Percentiles rank a stretch among this genome's conserved stretches.
phyloP scores from a whole-genome alignment of 2,888 invertebrate species.

The Stegophylla sp. region DNA sequence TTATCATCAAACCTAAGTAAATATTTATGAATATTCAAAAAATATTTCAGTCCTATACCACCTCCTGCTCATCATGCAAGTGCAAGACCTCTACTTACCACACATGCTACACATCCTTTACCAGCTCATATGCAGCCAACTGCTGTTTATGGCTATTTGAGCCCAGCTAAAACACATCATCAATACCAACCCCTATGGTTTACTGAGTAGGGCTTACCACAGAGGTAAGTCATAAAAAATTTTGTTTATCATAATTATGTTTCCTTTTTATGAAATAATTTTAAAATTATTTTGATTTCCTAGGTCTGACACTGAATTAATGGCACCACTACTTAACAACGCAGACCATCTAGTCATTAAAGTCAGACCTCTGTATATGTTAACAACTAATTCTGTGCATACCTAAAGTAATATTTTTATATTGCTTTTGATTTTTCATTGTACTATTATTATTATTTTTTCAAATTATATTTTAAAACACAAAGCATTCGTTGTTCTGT shows the following conservation, averaged over 20 bases:
- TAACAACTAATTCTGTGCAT: slow-evolving; percentile 18
- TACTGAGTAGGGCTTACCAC: slow-evolving; percentile 69
- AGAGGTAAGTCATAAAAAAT: slow-evolving; percentile 13
- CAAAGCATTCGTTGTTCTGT: slow-evolving; percentile 23
- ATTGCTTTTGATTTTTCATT: slow-evolving; percentile 8
- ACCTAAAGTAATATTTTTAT: slow-evolving; percentile 39
- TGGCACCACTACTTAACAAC: slow-evolving; percentile 55
- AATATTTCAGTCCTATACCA: slow-evolving; percentile 70
- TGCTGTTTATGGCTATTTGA: slow-evolving; percentile 72
- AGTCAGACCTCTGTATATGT: slow-evolving; percentile 58
- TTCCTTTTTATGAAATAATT: background rate
- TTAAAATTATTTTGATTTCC: background rate
- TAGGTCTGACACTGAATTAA: slow-evolving; percentile 51
- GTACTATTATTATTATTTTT: background rate
- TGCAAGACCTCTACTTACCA: slow-evolving; percentile 72
- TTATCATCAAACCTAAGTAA: background rate
- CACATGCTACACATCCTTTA: slow-evolving; percentile 75
- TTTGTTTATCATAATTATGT: background rate
- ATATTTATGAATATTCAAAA: slow-evolving; percentile 52
- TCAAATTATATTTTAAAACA: slow-evolving; percentile 18
- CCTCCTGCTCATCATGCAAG: slow-evolving; percentile 85
- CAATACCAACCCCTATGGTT: slow-evolving; percentile 77
- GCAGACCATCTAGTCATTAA: slow-evolving; percentile 52
- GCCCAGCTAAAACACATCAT: slow-evolving; percentile 74
- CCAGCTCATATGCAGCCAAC: slow-evolving; percentile 79